Percentiles rank a stretch among this genome's conserved stretches.
phyloP scores from a whole-genome alignment of 2,888 invertebrate species.

The Patella depressa region DNA sequence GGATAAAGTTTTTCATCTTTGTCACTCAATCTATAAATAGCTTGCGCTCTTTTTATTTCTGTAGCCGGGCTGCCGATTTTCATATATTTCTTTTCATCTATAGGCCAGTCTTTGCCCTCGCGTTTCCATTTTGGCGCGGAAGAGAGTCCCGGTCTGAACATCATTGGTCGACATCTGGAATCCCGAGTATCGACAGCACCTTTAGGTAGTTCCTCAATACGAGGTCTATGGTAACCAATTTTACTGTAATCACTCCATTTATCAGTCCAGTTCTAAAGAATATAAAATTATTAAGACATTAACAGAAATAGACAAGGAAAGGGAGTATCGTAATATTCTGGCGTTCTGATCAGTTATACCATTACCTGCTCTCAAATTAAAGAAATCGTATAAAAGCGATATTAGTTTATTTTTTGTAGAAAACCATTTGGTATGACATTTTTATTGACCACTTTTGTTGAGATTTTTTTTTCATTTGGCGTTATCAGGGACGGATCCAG shows the following conservation, averaged over 20 bases:
- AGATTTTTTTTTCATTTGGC: no score
- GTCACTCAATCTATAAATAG: conserved; percentile 58
- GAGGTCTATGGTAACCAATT: conserved; percentile 48
- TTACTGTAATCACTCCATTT: conserved; percentile 59
- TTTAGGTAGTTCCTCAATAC: conserved; percentile 59
- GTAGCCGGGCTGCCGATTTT: conserved; percentile 56
- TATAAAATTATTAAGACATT: background rate
- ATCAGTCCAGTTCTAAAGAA: conserved; percentile 62
- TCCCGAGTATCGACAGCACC: conserved; percentile 51
- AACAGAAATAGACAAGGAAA: background rate
- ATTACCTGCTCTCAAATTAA: no score
- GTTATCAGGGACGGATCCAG: no score
- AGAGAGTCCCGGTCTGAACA: conserved; percentile 55
- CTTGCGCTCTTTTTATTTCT: conserved; percentile 63
- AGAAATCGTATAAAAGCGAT: no score
- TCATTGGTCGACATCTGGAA: conserved; percentile 58
- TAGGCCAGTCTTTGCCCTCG: conserved; percentile 61
- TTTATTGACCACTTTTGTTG: no score
- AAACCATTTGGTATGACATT: no score
- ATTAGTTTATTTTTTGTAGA: no score
- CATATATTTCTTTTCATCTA: conserved; percentile 42
- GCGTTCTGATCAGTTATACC: no score
- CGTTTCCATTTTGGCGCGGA: conserved; percentile 55
- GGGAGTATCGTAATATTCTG: no score
- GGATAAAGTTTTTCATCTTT: conserved; percentile 65